Conservation (phyloP, 2,888 invertebrate genomes). For the Drosophila yooni region DNA sequence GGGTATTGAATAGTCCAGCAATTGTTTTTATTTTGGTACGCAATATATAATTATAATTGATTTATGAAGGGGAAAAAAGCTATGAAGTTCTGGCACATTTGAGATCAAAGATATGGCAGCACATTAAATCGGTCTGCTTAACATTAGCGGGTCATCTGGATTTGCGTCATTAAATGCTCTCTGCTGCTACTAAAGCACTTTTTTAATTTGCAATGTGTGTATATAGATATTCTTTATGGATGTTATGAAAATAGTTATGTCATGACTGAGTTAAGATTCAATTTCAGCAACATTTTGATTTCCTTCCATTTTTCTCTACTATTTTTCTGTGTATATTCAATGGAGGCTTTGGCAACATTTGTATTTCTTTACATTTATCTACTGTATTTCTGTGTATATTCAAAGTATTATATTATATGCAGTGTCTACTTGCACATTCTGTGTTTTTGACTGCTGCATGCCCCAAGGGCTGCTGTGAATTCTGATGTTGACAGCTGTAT, state of each 20-base stretch:
- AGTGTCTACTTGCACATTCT: slow-evolving; percentile 2
- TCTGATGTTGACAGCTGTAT: slow-evolving; percentile 69
- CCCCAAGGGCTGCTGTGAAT: slow-evolving; percentile 46
- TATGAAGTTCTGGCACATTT: background rate
- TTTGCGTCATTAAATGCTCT: background rate
- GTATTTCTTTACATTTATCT: background rate
- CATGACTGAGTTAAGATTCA: background rate
- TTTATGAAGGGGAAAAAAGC: background rate
- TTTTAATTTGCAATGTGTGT: background rate
- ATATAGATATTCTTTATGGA: background rate
- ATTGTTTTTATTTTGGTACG: background rate
- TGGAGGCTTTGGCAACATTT: background rate
- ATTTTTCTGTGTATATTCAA: background rate
- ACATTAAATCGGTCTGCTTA: background rate
- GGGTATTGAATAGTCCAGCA: background rate
- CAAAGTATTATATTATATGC: background rate
- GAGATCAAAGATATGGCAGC: background rate
- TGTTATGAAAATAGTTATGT: background rate
- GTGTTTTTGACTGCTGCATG: slow-evolving; percentile 17
- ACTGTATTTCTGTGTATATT: background rate
- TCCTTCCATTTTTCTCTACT: background rate
- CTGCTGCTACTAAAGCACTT: background rate
- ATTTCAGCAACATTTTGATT: background rate
- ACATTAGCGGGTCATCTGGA: background rate
- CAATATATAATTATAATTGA: background rate